Evolutionary conservation across 64 coral and sea anemone genomes (phyloP), one percentile per base, ranked within the genome.

Genomic region (Acropora yongei): DNA sequence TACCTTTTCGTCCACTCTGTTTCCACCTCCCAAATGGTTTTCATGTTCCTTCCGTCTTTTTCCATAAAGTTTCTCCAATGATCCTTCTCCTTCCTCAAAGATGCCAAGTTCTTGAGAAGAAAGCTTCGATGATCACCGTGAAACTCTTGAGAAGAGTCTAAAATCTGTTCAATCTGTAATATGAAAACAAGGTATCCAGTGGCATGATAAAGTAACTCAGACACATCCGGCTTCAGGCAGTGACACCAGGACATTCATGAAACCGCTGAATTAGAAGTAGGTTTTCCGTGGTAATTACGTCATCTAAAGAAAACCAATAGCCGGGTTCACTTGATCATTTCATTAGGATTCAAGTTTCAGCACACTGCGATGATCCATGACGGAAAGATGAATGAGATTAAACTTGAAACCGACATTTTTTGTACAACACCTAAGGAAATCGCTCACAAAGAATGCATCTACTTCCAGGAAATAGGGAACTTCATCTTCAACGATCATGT

Each of bases 1-100:
- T 85, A 85, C 82, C 82, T 85, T 71, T 49, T 71, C 61, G 9
- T 71, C 82, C 82, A 85, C n/a, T 61, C 82, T 48, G 61, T 49
- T 85, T 85, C 82, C 2, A 85, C 63, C 44, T 85, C 82, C 6
- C 44, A 43, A 48, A 85, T 63, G 2, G 11, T 69, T 1, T 69
- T 40, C 65, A 46, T 85, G 65, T 85, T 72, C 82, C 82, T 48
- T 6, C 71, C 82, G 1, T 85, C 82, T 44, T 68, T 3, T 49
- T 85, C 82, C 82, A 85, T 85, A 44, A 85, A 85, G 6, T 18
- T 49, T 18, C 17, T 69, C 82, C 82, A 85, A 43, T 72, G 1
- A 2, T 85, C 82, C 13, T 49, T 85, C 17, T 85, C 82, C 43
- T 71, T 48, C 18, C 43, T 69, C 6, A 85, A 44, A 3, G 82